Percentiles rank a stretch among this genome's conserved stretches.
Evolutionary conservation across 2,888 invertebrate species (phyloP).

Genomic region (Atherix ibis): DNA sequence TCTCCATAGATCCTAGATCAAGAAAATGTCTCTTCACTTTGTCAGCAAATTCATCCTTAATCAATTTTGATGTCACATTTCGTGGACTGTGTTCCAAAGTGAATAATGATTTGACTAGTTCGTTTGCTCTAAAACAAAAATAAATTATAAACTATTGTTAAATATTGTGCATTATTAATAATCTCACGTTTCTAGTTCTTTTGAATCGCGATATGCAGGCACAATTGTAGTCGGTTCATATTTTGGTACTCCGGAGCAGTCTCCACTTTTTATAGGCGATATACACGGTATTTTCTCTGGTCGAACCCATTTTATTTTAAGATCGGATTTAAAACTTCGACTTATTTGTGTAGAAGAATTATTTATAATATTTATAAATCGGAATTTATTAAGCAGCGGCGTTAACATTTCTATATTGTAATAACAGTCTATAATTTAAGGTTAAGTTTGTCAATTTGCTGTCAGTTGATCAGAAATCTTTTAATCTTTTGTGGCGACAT

Average conservation of each 20-base stretch:
- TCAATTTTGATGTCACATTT: slow-evolving; percentile 36
- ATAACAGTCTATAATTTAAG: too few species aligned
- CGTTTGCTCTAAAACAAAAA: slow-evolving; percentile 42
- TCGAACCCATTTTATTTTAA: slow-evolving; percentile 63
- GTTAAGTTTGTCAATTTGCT: too few species aligned
- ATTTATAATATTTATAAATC: too few species aligned
- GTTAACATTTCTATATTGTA: too few species aligned
- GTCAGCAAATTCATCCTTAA: slow-evolving; percentile 38
- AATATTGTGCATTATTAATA: slow-evolving; percentile 11
- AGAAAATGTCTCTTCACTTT: slow-evolving; percentile 52
- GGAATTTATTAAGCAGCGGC: too few species aligned
- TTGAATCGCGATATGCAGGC: slow-evolving; percentile 39
- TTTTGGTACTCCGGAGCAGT: slow-evolving; percentile 40
- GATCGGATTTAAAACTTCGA: slow-evolving; percentile 50
- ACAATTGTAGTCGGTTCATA: slow-evolving; percentile 39
- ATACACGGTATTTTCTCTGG: slow-evolving; percentile 51
- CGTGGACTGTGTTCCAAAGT: slow-evolving; percentile 49
- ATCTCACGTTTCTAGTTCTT: slow-evolving; percentile 61
- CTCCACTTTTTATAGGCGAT: slow-evolving; percentile 54
- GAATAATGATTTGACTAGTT: slow-evolving; percentile 53
- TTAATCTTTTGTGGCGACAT: too few species aligned
- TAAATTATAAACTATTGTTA: neutral
- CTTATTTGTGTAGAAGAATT: too few species aligned
- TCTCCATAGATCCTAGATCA: slow-evolving; percentile 55
- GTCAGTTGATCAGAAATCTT: too few species aligned